Base-by-base conservation (phyloP, 2,113 vertebrate species). In the Felis chaus region DNA sequence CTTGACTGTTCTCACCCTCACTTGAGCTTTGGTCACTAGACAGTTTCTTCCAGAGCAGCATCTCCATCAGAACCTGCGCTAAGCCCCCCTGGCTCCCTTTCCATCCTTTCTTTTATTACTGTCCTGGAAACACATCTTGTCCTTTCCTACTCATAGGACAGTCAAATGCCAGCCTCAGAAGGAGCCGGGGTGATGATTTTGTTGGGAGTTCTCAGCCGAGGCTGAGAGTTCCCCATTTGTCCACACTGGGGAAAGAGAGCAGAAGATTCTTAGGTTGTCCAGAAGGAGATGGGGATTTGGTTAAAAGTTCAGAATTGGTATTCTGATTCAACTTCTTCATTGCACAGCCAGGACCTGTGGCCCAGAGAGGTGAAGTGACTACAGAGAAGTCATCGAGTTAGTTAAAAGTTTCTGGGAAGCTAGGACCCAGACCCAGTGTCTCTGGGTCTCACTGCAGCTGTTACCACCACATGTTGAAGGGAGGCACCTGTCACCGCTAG, bases 51-150 rank as follows among this genome's bases (percentile, higher is more conserved):
- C 16, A 33, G 57, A 33, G 73, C 4, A 91, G 73, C 36, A 21
- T 11, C 45, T n/a, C 61, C 33, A 8, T 29, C 73, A 74, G 41
- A 89, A 33, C 29, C 12, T 0, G 0, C 2, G 3, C 4, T 27
- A 33, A 41, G 25, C 19, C 63, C 31, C 65, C 76, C 13, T 18
- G 19, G 33, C 48, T 76, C 65, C 82, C 14, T 57, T 61, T 69
- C 12, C 36, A 63, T 45, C 6, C 27, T 27, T 3, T n/a, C 61
- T 84, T 89, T 78, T 53, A 25, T 65, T 31, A 9, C 45, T 48
- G 16, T 41, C 29, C 19, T 79, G 13, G 76, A 36, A 88, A 94
- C 2, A n/a, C 31, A 23, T 19, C n/a, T 15, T 74, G 31, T n/a
- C 31, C 83, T 80, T 48, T 89, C 48, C 19, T 83, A 23, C 41